Evolutionary conservation across 1,140 invertebrate species (phyloP), one percentile per base, ranked within the genome.

Genomic region (Agraylea sexmaculata): DNA sequence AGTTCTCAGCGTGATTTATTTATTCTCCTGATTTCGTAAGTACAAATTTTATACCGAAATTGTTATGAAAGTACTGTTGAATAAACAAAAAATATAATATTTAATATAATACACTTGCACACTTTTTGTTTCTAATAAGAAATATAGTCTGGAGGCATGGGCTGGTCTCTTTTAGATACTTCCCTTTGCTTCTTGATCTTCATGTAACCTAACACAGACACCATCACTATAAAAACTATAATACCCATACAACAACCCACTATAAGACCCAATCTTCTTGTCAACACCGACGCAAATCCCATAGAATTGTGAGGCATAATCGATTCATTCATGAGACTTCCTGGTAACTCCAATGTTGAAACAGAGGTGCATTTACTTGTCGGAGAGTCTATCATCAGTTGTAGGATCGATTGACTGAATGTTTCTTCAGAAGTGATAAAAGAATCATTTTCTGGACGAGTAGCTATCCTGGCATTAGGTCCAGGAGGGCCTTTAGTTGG

Each of bases 211-310:
- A 89, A 64, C 18, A 83, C 74, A 1, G 83, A 81, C 2, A 87
- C 78, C 42, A 88, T 67, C 1, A 87, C 74, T 13, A 90, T 69
- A 51, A 90, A 87, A 5, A 89, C 81, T 13, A 87, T 74, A 53
- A 86, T 82, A 40, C 84, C 85, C 71, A 89, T 77, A 45, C 80
- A 83, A 53, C 80, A 81, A 23, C 86, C 86, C 4, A 89, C 77
- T 37, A 89, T 85, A 23, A 90, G 71, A 13, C 85, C 85, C 12
- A 91, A 61, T 39, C 85, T 69, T 23, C 83, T 69, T 0, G 83
- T 84, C 6, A 87, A 59, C 39, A 87, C 77, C 17, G 71, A 74
- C 47, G 73, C 71, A 15, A 77, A 72, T 11, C 74, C 66, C 62
- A 68, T 66, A 5, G 76, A 72, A 19, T 75, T 73, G 37, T 78